phyloP scores from a whole-genome alignment of 2,113 vertebrate species.

The Cyanoramphus novaezelandiae region DNA sequence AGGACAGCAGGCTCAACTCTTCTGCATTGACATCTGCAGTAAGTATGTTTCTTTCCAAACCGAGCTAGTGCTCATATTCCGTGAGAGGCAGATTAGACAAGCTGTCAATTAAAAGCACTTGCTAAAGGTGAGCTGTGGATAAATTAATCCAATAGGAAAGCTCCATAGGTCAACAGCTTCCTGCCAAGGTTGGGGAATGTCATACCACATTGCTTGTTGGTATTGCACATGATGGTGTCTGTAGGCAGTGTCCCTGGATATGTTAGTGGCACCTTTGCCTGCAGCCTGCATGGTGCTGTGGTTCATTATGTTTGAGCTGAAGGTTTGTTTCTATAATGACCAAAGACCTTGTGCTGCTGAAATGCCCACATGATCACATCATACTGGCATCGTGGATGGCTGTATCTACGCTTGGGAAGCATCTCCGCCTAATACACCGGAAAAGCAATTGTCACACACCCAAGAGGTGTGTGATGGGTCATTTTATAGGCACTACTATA shows the following conservation, averaged over 20 bases:
- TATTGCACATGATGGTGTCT: not conserved
- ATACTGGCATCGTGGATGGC: not conserved
- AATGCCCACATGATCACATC: not conserved
- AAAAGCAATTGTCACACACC: not conserved
- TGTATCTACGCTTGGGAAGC: not conserved
- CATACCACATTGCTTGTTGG: not conserved
- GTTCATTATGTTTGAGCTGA: not conserved
- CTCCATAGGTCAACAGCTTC: conserved; percentile 27
- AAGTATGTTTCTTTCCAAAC: not conserved
- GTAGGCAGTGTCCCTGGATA: not conserved
- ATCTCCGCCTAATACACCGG: not conserved
- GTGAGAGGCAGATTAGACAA: not conserved
- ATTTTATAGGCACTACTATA: not conserved
- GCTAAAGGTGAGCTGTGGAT: not conserved
- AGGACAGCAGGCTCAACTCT: not conserved
- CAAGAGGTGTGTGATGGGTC: not conserved
- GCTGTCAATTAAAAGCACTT: conserved; percentile 23
- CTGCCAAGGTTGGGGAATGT: not conserved
- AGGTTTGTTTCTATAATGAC: not conserved
- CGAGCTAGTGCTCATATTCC: not conserved
- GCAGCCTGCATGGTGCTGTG: not conserved
- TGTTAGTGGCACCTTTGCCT: not conserved
- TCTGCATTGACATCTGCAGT: not conserved
- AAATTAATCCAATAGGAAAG: conserved; percentile 45
- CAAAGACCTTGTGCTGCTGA: not conserved